These are phyloP conservation scores for Ylistrum balloti DNA, from an alignment of 1,140 invertebrate genomes.

Conservation along the genomic window DNA sequence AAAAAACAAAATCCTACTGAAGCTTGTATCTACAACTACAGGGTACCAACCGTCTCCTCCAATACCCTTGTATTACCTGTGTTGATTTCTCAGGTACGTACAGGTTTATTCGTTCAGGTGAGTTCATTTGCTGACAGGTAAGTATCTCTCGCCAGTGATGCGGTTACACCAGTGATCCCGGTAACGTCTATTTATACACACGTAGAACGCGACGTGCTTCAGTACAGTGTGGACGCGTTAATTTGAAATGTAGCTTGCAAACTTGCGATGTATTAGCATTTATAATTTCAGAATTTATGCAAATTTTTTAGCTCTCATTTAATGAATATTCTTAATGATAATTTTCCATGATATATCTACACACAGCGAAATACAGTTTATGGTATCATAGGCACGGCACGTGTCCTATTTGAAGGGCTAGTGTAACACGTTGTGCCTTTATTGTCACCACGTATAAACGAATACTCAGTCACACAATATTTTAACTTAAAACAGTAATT, in stretches of 20 bases:
- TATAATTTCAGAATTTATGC: neutral
- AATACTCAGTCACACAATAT: too few relatives aligned
- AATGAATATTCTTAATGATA: constrained; percentile 7
- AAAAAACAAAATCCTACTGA: neutral
- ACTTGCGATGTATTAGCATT: neutral
- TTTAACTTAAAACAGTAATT: too few relatives aligned
- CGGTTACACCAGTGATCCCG: neutral
- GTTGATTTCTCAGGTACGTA: neutral
- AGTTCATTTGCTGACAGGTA: constrained; percentile 37
- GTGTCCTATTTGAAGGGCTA: too few relatives aligned
- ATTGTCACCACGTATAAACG: too few relatives aligned
- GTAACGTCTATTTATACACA: neutral
- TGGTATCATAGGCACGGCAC: neutral
- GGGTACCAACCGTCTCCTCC: neutral
- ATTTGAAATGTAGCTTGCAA: neutral
- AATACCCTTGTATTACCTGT: constrained; percentile 3
- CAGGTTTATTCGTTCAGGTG: constrained; percentile 33
- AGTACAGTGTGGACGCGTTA: neutral
- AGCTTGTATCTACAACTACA: neutral
- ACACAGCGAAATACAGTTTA: neutral
- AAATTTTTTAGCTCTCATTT: neutral
- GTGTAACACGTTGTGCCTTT: too few relatives aligned
- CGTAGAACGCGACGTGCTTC: neutral
- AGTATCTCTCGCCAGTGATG: neutral
- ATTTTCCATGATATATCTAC: neutral